Conservation (phyloP, 2,113 vertebrate species). For the Spizaetus ornatus region DNA sequence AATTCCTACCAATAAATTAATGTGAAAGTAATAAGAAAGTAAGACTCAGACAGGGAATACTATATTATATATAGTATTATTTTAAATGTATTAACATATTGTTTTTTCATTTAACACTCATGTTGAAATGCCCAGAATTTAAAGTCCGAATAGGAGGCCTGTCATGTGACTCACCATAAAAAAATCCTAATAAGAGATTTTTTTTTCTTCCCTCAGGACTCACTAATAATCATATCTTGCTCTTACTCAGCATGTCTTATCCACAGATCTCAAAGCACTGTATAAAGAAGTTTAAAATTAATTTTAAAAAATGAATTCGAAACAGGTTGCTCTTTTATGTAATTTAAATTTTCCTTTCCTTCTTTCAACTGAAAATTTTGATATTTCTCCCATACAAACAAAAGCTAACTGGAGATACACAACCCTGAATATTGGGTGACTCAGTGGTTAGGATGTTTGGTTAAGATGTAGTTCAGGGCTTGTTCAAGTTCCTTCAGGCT, state of each 20-base stretch:
- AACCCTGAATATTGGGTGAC: not conserved
- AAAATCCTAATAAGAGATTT: not conserved
- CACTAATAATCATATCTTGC: not conserved
- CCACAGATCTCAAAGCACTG: not conserved
- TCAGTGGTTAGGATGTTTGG: not conserved
- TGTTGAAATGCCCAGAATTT: not conserved
- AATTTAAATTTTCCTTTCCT: not conserved
- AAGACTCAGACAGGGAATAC: not conserved
- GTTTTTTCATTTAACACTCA: not conserved
- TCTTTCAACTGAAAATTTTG: not conserved
- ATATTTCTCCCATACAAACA: not conserved
- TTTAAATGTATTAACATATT: not conserved
- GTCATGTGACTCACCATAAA: not conserved
- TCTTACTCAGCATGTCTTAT: not conserved
- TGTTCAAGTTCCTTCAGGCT: not conserved
- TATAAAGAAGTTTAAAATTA: not conserved
- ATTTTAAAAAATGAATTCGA: not conserved
- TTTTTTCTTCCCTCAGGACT: not conserved
- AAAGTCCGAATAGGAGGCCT: not conserved
- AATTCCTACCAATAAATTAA: not conserved
- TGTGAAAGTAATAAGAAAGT: not conserved
- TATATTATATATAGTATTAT: not conserved
- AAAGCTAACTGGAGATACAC: not conserved
- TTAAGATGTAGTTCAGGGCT: not conserved
- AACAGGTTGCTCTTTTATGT: not conserved